A percentile compares a stretch with the other conserved stretches of the same genome.
These are phyloP conservation scores for Lysandra bellargus DNA, from an alignment of 2,888 invertebrate species.

Conservation along the genomic window DNA sequence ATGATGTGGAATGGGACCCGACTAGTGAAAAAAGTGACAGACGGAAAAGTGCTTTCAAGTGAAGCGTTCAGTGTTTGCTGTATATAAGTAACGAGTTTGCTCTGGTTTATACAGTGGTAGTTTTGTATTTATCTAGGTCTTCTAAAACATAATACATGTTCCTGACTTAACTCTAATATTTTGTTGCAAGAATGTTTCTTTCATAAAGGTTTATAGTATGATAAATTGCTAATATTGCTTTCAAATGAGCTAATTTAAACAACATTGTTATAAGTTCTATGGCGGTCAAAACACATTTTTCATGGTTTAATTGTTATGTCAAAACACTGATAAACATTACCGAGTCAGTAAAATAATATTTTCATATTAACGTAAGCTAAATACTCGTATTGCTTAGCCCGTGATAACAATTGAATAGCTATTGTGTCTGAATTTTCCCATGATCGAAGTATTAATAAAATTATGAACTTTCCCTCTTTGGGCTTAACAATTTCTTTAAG, in stretches of 20 bases:
- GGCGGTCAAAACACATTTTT: not conserved
- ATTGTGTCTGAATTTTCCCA: too few relatives aligned
- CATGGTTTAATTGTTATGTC: not conserved
- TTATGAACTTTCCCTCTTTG: not conserved
- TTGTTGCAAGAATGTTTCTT: not conserved
- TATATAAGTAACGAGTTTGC: not conserved
- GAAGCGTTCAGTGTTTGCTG: slow-evolving; percentile 8
- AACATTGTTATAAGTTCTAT: not conserved
- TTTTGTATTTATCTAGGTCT: not conserved
- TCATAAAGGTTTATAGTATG: not conserved
- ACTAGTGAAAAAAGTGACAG: slow-evolving; percentile 58
- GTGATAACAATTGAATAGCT: too few relatives aligned
- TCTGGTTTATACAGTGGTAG: not conserved
- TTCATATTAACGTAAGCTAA: too few relatives aligned
- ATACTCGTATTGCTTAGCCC: too few relatives aligned
- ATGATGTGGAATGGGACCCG: slow-evolving; percentile 91
- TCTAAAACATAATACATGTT: not conserved
- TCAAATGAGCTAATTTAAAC: not conserved
- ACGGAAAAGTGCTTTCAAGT: slow-evolving; percentile 58
- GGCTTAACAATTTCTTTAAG: not conserved
- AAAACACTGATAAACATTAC: not conserved
- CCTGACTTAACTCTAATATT: not conserved
- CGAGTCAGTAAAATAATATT: not conserved
- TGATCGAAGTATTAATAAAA: not conserved
- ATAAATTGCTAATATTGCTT: too few relatives aligned